Conservation (phyloP, 2,888 invertebrate genomes). For the Zygothrica quintamaculata region DNA sequence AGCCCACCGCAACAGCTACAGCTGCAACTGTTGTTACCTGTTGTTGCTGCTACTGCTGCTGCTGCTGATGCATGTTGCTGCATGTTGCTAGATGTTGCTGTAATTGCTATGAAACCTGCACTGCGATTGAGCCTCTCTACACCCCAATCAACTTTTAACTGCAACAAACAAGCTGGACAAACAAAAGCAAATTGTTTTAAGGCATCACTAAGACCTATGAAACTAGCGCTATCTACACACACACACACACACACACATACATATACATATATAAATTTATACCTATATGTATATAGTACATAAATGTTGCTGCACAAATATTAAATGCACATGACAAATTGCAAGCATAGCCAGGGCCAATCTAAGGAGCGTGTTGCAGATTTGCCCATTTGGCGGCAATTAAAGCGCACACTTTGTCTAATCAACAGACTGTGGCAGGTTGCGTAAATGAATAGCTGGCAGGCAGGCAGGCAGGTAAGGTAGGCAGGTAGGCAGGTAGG, state of each 20-base stretch:
- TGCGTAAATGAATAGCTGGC: conserved; percentile 79
- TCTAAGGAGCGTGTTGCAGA: conserved; percentile 71
- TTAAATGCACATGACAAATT: conserved; percentile 79
- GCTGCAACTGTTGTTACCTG: conserved; percentile 40
- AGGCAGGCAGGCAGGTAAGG: conserved; percentile 59
- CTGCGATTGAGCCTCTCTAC: conserved; percentile 47
- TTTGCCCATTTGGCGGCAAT: conserved; percentile 77
- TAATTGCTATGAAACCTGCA: conserved; percentile 61
- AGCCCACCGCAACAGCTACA: conserved; percentile 40
- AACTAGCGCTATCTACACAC: conserved; percentile 17
- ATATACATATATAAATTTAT: too few species aligned
- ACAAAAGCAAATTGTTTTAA: conserved; percentile 78
- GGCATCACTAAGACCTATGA: conserved; percentile 15
- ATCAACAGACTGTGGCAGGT: conserved; percentile 78
- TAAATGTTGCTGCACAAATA: conserved; percentile 55
- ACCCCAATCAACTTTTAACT: conserved; percentile 80
- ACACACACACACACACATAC: too few species aligned
- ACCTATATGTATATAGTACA: too few species aligned
- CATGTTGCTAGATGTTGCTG: conserved; percentile 30
- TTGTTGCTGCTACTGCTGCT: conserved; percentile 23
- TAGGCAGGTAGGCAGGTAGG: too few species aligned
- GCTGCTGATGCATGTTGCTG: too few species aligned
- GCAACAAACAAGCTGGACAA: conserved; percentile 80
- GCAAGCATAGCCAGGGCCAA: conserved; percentile 18
- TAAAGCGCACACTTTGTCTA: conserved; percentile 80